Evolutionary conservation across 1,140 invertebrate genomes (phyloP).

Genomic region (Odontomachus brunneus): DNA sequence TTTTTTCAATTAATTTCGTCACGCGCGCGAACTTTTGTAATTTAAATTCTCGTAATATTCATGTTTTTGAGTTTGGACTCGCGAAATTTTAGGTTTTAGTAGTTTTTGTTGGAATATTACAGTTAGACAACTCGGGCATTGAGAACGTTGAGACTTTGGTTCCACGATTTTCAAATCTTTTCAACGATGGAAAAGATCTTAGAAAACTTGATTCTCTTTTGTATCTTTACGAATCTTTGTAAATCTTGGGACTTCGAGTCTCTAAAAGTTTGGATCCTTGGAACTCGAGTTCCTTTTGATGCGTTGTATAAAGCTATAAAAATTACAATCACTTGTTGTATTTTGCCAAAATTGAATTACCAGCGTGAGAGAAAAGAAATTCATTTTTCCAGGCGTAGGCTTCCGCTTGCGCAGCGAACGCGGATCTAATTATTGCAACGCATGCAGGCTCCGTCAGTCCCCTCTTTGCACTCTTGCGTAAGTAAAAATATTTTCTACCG

Average conservation of each 20-base stretch:
- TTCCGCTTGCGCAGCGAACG: conserved; percentile 46
- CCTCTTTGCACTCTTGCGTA: conserved; percentile 60
- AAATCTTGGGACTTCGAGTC: background rate
- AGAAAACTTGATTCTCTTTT: background rate
- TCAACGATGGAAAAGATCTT: too few relatives aligned
- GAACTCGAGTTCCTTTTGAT: background rate
- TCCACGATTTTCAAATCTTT: too few relatives aligned
- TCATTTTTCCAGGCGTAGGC: conserved; percentile 43
- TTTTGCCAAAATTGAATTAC: conserved; percentile 33
- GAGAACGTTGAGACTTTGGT: too few relatives aligned
- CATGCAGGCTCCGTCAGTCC: conserved; percentile 55
- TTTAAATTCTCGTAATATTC: background rate
- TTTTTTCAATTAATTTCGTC: too few relatives aligned
- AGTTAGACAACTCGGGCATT: too few relatives aligned
- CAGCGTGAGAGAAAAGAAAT: conserved; percentile 17
- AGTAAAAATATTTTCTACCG: conserved; percentile 60
- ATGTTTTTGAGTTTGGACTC: background rate
- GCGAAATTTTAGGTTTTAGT: background rate
- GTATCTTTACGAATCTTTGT: background rate
- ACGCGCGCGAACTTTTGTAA: background rate
- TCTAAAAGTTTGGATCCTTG: background rate
- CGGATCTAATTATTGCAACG: conserved; percentile 56
- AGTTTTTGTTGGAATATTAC: background rate
- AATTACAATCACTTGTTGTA: conserved; percentile 43
- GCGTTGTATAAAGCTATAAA: conserved; percentile 31